Evolutionary conservation across 2,888 invertebrate species (phyloP).

Genomic region (Strigamia transsilvanica): DNA sequence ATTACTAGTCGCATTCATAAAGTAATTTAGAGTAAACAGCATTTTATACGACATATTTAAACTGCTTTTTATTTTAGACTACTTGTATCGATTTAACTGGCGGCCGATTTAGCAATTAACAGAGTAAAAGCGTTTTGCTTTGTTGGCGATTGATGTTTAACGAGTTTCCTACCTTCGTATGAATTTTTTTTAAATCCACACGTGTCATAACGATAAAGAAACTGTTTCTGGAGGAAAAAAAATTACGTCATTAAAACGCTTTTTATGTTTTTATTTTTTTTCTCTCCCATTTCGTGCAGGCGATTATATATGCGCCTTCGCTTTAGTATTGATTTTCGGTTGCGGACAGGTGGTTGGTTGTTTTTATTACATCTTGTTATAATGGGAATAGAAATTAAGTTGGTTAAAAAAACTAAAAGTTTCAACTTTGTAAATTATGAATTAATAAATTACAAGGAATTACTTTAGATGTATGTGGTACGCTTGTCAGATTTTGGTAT

Average conservation of each 20-base stretch:
- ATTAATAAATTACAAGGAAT: too few species aligned
- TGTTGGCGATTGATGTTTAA: constrained; percentile 17
- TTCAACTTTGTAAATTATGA: too few species aligned
- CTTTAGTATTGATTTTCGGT: constrained; percentile 28
- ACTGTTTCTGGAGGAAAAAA: neutral
- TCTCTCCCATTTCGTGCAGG: neutral
- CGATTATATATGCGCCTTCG: constrained; percentile 20
- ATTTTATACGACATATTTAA: too few species aligned
- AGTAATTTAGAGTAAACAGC: too few species aligned
- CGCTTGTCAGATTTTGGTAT: too few species aligned
- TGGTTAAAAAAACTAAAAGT: neutral
- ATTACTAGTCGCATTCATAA: too few species aligned
- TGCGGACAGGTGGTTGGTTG: constrained; percentile 9
- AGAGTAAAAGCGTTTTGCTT: neutral
- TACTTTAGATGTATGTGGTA: too few species aligned
- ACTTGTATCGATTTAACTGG: too few species aligned
- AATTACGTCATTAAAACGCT: neutral
- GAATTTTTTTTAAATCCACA: constrained; percentile 19
- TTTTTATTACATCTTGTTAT: constrained; percentile 12
- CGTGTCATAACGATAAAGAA: neutral
- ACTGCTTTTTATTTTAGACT: too few species aligned
- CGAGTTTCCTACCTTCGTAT: neutral
- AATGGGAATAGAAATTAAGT: constrained; percentile 8
- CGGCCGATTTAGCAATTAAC: neutral
- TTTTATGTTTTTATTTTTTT: constrained; percentile 16